Evolutionary conservation across 2,888 invertebrate genomes (phyloP).

Genomic region (Labia minor): DNA sequence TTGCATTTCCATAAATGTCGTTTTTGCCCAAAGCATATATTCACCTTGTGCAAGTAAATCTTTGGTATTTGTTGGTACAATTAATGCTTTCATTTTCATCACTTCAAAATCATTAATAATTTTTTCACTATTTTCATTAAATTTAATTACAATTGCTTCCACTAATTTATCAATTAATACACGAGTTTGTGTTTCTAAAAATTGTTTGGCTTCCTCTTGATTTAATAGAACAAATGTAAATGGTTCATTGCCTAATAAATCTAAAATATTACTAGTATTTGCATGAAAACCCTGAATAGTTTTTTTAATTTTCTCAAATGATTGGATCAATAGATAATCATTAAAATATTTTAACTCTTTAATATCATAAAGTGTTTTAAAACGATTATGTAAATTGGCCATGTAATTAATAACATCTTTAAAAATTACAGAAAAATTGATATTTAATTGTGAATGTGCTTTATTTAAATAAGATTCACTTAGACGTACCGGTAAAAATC

Average conservation of each 20-base stretch:
- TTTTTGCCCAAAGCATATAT: constrained; percentile 70
- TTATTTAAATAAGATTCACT: not conserved
- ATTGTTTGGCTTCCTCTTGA: constrained; percentile 31
- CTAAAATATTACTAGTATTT: constrained; percentile 43
- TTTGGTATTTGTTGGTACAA: constrained; percentile 64
- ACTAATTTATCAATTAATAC: constrained; percentile 13
- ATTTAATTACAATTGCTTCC: constrained; percentile 36
- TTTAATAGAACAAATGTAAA: constrained; percentile 45
- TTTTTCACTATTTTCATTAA: constrained; percentile 31
- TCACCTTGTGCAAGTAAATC: constrained; percentile 70
- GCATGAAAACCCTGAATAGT: constrained; percentile 38
- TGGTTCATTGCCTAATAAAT: constrained; percentile 51
- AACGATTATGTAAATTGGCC: not conserved
- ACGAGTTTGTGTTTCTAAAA: constrained; percentile 18
- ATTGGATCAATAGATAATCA: constrained; percentile 19
- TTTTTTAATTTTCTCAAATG: constrained; percentile 38
- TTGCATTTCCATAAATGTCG: constrained; percentile 55
- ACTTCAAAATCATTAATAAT: constrained; percentile 51
- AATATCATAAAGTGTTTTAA: not conserved
- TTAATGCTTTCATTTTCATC: constrained; percentile 55
- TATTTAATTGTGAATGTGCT: not conserved
- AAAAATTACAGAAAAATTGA: not conserved
- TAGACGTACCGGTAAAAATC: not conserved
- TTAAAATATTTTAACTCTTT: not conserved
- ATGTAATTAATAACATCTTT: not conserved